Percentiles rank a stretch among this genome's conserved stretches.
Conservation (phyloP, 2,113 vertebrate genomes). For the Catharus fuscescens region DNA sequence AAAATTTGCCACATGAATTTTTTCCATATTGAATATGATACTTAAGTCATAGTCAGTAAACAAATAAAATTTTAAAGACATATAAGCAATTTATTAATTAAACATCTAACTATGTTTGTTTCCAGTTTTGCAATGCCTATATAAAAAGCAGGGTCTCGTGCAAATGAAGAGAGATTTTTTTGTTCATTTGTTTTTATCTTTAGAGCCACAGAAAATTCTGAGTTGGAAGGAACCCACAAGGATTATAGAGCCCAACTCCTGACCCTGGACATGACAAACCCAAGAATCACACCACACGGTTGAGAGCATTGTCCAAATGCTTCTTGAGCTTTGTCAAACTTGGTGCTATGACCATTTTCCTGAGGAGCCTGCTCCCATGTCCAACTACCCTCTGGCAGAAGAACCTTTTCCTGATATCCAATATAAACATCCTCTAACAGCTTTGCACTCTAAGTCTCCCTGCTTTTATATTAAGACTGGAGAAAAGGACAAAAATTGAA, state of each 20-base stretch:
- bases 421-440: accelerated
- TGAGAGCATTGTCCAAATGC: neutral
- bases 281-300: neutral
- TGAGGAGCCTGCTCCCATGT: neutral
- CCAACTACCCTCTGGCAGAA: neutral
- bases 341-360: neutral
- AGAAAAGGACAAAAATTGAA: neutral
- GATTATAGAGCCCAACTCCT: neutral
- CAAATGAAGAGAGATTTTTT: neutral
- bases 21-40: neutral
- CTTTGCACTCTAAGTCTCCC: neutral
- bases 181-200: neutral
- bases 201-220: neutral
- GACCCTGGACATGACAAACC: neutral
- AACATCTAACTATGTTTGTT: neutral
- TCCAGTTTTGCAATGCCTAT: neutral
- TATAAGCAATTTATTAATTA: neutral
- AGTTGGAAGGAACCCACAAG: neutral
- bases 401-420: neutral
- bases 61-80: neutral
- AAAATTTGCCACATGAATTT: neutral
- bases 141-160: neutral
- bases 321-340: neutral
- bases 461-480: neutral
- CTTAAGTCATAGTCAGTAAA: neutral